These are phyloP conservation scores for Mellilla xanthometata DNA, from an alignment of 2,888 invertebrate species.

Conservation along the genomic window DNA sequence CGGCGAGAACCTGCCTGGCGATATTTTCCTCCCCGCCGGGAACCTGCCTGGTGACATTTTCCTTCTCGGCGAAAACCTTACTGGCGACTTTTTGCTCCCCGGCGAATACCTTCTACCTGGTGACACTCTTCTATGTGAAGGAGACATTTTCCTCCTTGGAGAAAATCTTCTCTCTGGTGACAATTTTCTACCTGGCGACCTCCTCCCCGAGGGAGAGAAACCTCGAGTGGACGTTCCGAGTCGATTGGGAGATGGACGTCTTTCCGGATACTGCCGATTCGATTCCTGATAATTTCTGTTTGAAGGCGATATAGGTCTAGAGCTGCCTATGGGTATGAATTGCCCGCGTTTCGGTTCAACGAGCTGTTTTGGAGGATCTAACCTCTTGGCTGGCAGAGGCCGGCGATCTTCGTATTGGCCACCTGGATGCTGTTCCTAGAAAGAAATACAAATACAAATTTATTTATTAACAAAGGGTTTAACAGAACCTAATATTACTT, in stretches of 20 bases:
- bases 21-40: constrained; percentile 29
- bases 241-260: not conserved
- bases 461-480: no score
- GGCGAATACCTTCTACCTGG: constrained; percentile 30
- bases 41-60: constrained; percentile 25
- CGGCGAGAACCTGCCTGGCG: constrained; percentile 29
- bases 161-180: constrained; percentile 26
- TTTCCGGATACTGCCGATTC: not conserved
- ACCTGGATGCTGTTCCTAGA: constrained; percentile 34
- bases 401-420: constrained; percentile 39
- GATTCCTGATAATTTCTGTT: not conserved
- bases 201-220: not conserved
- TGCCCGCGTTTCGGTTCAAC: constrained; percentile 27
- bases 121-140: no score
- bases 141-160: constrained; percentile 26
- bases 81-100: constrained; percentile 32
- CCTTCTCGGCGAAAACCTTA: no score
- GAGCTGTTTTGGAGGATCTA: constrained; percentile 24
- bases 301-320: not conserved
- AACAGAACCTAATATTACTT: no score
- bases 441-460: not conserved
- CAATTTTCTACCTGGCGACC: constrained; percentile 16
- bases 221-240: not conserved
- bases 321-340: constrained; percentile 2
- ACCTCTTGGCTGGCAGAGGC: constrained; percentile 29